Evolutionary conservation across 2,797 vertebrate species (phyloP).

Genomic region (Tiaroga cobitis): DNA sequence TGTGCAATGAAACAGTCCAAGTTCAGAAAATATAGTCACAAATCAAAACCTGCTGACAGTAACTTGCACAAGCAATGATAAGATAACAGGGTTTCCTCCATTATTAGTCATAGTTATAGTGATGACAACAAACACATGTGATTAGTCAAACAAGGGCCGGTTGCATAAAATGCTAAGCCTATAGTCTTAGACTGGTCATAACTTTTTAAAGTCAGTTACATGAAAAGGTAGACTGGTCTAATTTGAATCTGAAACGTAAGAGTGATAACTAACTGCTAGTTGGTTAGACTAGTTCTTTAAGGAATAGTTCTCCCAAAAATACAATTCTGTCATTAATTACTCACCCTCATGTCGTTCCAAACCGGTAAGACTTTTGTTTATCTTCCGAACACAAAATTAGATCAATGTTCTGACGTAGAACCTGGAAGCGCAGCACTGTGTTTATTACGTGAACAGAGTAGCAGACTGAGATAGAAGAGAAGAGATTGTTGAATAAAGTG

Average conservation of each 20-base stretch:
- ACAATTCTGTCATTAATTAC: too few relatives aligned
- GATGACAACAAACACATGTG: constrained; percentile 10
- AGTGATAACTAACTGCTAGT: too few relatives aligned
- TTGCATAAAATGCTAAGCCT: background rate
- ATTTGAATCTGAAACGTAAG: background rate
- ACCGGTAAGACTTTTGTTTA: too few relatives aligned
- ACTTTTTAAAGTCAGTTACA: background rate
- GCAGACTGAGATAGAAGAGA: too few relatives aligned
- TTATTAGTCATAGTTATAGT: background rate
- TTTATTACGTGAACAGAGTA: too few relatives aligned
- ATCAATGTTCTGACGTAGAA: too few relatives aligned
- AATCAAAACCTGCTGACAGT: background rate
- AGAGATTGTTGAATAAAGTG: too few relatives aligned
- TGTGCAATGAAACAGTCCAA: background rate
- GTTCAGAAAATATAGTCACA: background rate
- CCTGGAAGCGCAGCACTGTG: too few relatives aligned
- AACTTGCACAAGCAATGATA: background rate
- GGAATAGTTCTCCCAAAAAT: too few relatives aligned
- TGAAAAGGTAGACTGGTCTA: background rate
- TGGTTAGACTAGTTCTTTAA: too few relatives aligned
- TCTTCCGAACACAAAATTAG: too few relatives aligned
- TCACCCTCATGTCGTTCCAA: too few relatives aligned
- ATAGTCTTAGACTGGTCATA: background rate
- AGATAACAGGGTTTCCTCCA: background rate
- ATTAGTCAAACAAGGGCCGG: background rate